Evolutionary conservation across 30 jellyfish, hydroid and myxozoan species (phyloP), one percentile per base, ranked within the genome.

Genomic region (Hydractinia echinata): DNA sequence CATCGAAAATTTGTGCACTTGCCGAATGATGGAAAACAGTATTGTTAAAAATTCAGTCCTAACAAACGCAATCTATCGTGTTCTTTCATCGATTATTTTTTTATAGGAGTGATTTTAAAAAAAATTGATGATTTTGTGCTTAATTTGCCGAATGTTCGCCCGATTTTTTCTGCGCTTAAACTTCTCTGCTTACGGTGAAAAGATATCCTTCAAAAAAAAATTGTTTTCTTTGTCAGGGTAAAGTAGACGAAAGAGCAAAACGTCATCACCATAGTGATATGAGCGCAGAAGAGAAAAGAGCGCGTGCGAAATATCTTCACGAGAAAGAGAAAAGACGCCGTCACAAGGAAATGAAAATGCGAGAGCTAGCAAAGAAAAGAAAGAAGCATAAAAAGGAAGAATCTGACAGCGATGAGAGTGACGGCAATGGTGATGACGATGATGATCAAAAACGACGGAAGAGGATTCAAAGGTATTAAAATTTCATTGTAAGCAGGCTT

Each of bases 261-360:
- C 81, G 53, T 48, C 50, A 67, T 50, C 81, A 5, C 66, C 10
- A 13, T 50, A 3, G 18, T 0, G 55, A 60, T 14, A 30, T 15
- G 18, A 50, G 50, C 18, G 81, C 21, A 11, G 14, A 15, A 16
- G 78, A 20, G 11, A 55, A 77, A 6, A 51, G 44, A 56, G 81
- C 20, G n/a, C 83, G 76, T 0, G 83, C 51, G 54, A 74, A 58
- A 74, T 74, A 74, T 50, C 14, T 55, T 15, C 21, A 49, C 76
- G 85, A 77, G 13, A 55, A 61, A 77, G 85, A 77, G 21, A 58
- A 66, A 77, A 79, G 85, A 10, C 19, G 48, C 50, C 85, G 85
- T 15, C 62, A 53, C 30, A 54, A 77, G 39, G 55, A 77, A 6
- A 52, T 51, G n/a, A 52, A 66, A 55, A 10, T 55, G 16, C 51